Conservation (phyloP, 2,888 invertebrate genomes). For the Microctonus aethiopoides region DNA sequence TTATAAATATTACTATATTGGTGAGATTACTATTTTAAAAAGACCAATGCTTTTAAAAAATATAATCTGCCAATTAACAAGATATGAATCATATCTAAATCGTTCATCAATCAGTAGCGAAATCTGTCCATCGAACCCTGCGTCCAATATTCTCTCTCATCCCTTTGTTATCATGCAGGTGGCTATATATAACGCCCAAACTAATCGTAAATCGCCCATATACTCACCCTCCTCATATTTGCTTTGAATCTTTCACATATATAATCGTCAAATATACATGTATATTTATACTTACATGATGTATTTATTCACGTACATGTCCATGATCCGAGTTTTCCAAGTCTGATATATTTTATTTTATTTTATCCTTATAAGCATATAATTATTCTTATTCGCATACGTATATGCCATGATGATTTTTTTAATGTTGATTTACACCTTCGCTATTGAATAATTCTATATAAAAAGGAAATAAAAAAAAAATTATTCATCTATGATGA, state of each 20-base stretch:
- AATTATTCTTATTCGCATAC: too few species aligned
- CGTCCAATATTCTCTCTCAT: not conserved
- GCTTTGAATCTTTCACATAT: slow-evolving; percentile 16
- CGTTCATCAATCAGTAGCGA: slow-evolving; percentile 61
- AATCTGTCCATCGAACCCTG: slow-evolving; percentile 35
- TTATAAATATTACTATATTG: not conserved
- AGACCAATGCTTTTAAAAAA: too few species aligned
- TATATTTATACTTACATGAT: not conserved
- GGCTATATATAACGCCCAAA: slow-evolving; percentile 15
- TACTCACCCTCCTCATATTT: not conserved
- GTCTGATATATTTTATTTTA: too few species aligned
- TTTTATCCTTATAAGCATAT: too few species aligned
- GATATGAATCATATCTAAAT: slow-evolving; percentile 58
- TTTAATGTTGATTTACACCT: too few species aligned
- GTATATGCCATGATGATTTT: too few species aligned
- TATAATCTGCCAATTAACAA: slow-evolving; percentile 64
- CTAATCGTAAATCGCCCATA: not conserved
- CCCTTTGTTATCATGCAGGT: slow-evolving; percentile 25
- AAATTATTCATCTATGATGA: not conserved
- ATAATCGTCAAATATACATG: not conserved
- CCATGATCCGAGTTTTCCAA: too few species aligned
- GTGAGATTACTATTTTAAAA: too few species aligned
- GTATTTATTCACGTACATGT: too few species aligned
- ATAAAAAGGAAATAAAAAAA: not conserved
- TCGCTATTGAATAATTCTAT: too few species aligned